phyloP scores from a whole-genome alignment of 1,140 invertebrate species.

The Pogonomyrmex barbatus region DNA sequence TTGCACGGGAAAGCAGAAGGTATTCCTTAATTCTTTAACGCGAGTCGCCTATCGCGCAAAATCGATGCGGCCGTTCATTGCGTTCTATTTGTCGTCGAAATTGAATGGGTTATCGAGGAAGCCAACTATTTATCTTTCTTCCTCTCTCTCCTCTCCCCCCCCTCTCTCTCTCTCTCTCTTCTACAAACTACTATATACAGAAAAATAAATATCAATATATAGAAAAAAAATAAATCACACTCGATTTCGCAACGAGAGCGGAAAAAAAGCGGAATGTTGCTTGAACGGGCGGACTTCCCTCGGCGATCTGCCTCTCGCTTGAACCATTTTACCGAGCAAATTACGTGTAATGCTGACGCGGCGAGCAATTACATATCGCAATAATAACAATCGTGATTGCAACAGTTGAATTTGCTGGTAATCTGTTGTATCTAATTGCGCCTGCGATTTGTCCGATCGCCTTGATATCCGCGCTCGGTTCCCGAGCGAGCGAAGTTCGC shows the following conservation, averaged over 20 bases:
- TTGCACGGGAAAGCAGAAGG: not conserved
- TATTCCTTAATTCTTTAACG: conserved; percentile 46
- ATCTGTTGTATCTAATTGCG: conserved; percentile 20
- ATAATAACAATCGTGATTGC: conserved; percentile 28
- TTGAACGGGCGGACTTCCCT: conserved; percentile 15
- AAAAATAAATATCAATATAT: conserved; percentile 14
- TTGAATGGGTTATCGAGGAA: not conserved
- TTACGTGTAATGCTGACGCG: not conserved
- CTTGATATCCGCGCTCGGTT: not conserved
- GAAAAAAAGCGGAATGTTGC: not conserved
- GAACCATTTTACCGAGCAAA: conserved; percentile 33
- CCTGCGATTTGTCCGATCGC: conserved; percentile 15
- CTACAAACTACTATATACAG: not conserved
- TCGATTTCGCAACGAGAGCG: not conserved
- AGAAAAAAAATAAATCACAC: not conserved
- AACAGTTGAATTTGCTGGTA: not conserved
- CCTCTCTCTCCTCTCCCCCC: too few relatives aligned
- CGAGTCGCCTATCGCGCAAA: conserved; percentile 10
- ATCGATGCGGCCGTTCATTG: not conserved
- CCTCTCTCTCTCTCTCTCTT: too few relatives aligned
- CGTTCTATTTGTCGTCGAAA: conserved; percentile 33
- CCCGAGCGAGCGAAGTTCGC: not conserved
- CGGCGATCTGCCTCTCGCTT: conserved; percentile 4
- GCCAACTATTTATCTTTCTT: not conserved
- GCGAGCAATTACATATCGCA: conserved; percentile 37